Evolutionary conservation across 2,888 invertebrate genomes (phyloP).

Genomic region (Troilus luridus): DNA sequence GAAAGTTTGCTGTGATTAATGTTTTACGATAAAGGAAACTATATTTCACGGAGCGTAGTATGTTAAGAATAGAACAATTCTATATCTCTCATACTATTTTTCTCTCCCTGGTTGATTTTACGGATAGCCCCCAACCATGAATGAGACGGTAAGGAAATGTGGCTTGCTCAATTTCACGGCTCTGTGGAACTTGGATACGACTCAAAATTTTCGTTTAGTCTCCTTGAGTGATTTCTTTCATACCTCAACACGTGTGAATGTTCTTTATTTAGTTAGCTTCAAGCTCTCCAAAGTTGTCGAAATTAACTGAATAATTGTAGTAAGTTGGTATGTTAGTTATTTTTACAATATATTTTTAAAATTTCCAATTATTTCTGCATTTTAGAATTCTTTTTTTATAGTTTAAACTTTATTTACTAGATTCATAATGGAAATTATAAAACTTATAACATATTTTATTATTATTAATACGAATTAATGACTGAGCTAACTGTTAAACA

Average conservation of each 20-base stretch:
- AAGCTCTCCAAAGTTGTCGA: background rate
- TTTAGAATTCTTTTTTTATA: no score
- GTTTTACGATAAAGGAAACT: background rate
- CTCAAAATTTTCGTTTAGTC: slow-evolving; percentile 27
- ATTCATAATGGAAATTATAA: no score
- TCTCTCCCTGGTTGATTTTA: background rate
- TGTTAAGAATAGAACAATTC: background rate
- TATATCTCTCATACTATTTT: background rate
- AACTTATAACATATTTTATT: no score
- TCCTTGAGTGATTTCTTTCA: slow-evolving; percentile 29
- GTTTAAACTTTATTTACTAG: no score
- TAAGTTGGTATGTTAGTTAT: background rate
- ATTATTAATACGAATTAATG: no score
- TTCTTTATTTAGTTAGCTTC: background rate
- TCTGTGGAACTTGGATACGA: slow-evolving; percentile 29
- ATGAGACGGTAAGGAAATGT: slow-evolving; percentile 26
- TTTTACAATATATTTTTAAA: background rate
- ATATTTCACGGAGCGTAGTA: background rate
- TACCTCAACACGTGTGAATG: slow-evolving; percentile 16
- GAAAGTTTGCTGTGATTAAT: background rate
- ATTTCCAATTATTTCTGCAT: no score
- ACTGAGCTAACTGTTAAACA: no score
- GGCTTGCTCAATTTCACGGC: slow-evolving; percentile 41
- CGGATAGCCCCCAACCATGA: background rate
- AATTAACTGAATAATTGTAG: background rate